phyloP scores from a whole-genome alignment of 2,888 invertebrate species.

The Leptinotarsa tumamoca region DNA sequence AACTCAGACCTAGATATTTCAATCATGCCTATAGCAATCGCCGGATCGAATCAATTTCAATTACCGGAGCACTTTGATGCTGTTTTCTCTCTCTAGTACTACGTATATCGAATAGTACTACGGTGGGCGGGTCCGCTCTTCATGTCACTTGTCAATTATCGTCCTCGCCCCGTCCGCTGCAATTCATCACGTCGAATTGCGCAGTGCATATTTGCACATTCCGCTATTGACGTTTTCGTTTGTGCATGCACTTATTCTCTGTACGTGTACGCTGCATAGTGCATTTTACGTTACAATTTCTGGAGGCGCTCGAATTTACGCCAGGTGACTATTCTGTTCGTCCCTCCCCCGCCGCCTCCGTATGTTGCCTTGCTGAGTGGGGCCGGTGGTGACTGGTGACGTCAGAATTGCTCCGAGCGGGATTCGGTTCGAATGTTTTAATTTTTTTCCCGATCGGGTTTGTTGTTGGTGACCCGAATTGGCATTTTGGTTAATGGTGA shows the following conservation, averaged over 20 bases:
- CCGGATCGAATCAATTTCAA: not conserved
- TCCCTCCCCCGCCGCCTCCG: not conserved
- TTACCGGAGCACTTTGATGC: not conserved
- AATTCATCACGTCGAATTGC: conserved; percentile 24
- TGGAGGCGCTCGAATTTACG: not conserved
- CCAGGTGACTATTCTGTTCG: not conserved
- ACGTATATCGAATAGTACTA: conserved; percentile 27
- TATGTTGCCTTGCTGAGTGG: not conserved
- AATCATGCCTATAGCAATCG: not conserved
- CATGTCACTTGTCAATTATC: conserved; percentile 32
- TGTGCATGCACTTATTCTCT: conserved; percentile 60
- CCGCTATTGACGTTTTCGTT: conserved; percentile 44
- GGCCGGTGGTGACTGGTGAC: not conserved
- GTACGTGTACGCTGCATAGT: conserved; percentile 48
- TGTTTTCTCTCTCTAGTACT: not conserved
- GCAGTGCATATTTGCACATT: conserved; percentile 24
- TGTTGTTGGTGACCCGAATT: not conserved
- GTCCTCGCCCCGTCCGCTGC: not conserved
- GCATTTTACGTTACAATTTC: conserved; percentile 14
- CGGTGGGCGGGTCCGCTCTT: conserved; percentile 12
- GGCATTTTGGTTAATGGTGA: not conserved
- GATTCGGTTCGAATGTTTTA: not conserved
- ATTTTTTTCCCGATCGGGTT: not conserved
- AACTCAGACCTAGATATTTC: not conserved
- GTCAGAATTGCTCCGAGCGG: not conserved